Evolutionary conservation across 2,113 vertebrate genomes (phyloP), one percentile per base, ranked within the genome.

Genomic region (mouse (Mus musculus)): DNA sequence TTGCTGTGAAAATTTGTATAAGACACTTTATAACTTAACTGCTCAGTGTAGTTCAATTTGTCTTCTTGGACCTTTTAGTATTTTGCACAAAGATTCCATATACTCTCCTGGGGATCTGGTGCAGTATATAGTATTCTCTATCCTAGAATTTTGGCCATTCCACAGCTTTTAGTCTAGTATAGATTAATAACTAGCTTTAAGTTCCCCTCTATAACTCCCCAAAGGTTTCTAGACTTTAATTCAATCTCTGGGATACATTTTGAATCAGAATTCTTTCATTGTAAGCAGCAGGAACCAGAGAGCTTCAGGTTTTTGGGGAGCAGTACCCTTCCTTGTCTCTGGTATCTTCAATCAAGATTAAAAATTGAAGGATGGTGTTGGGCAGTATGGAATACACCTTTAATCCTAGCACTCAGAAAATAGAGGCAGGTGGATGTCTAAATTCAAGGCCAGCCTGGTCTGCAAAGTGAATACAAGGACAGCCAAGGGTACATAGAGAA

Each of bases 181-280:
- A 36, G 3, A 85, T 72, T 88, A 88, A 87, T 72, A 94, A 87
- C 30, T 56, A 72, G 54, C 86, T 94, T 77, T 90, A 72, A 88
- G 90, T 84, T 9, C 3, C 82, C 9, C 39, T 6, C 24, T 61
- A 82, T 65, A 94, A 71, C 77, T 77, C 39, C 69, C 56, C 14
- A 71, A 69, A 93, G 20, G 7, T 69, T 33, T 93, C 30, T 88
- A 42, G 26, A 88, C 61, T 91, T 11, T 91, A 89, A 80, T 59
- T 84, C 22, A 90, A 22, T 91, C 77, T 90, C 49, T 90, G 20
- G 52, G 65, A 36, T 91, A 91, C 72, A 73, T 95, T 93, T 54
- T 91, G 12, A 69, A 71, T 96, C 33, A 95, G 69, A 87, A 65
- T 84, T 67, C 42, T 93, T 94, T 59, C 81, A 36, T 75, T 90